Base-by-base conservation (phyloP, 2,113 vertebrate genomes). In the Hydrolagus affinis region DNA sequence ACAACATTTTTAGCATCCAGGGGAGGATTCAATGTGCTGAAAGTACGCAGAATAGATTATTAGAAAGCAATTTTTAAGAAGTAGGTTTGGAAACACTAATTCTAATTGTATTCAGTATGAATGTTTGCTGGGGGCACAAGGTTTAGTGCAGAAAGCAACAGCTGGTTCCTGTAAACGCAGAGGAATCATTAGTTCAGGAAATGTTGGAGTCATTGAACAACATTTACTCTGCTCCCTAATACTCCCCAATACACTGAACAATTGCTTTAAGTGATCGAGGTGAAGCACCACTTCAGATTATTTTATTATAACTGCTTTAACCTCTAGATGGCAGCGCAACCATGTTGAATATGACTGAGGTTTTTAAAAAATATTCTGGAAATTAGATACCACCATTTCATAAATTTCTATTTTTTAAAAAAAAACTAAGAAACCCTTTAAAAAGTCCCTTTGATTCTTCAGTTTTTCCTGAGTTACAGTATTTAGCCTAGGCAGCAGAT, bases 301-400 rank as follows among this genome's bases (percentile, higher is more conserved):
- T 44, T 44, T 44, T 44, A 44, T 44, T 44, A 44, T 44, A 44
- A 32, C 25, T 66, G 66, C 66, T 83, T 44, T 83, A 8, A 21
- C 78, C 78, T 17, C 25, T 83, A 66, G 78, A 30, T 83, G 78
- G 78, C 78, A 83, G 78, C 32, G 28, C 15, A 64, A 17, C 25
- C 62, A 30, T 66, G 15, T 66, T 68, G 25, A 68, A 83, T 83
- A 25, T 30, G 11, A 62, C 9, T 8, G 64, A 15, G 2, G 14
- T 68, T 66, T 23, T 25, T 66, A 21, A 19, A 10, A 14, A 19
- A 14, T 28, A 2, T 11, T 83, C 60, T 66, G 30, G 62, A 80
- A 78, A 60, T 21, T 74, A 8, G 44, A 44, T 44, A 44, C 44
- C 44, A 44, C 44, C 44, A 44, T 44, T 44, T 44, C 44, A 44